Conservation (phyloP, 2,797 vertebrate genomes). For the Chiloscyllium punctatum region DNA sequence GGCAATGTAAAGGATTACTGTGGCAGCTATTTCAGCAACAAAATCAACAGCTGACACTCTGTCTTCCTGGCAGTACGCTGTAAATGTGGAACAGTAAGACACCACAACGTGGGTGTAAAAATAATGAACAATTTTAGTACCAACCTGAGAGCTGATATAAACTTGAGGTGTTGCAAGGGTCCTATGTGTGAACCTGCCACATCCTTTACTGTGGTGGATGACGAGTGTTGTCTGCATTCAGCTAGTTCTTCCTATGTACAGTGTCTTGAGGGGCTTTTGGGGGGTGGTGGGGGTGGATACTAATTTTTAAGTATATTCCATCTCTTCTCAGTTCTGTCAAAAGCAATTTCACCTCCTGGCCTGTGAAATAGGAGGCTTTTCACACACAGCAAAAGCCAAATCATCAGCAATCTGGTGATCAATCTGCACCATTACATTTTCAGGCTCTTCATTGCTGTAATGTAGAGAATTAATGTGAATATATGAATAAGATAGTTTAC, state of each 20-base stretch:
- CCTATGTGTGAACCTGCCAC: background rate
- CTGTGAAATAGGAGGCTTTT: too few relatives aligned
- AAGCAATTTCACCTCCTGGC: too few relatives aligned
- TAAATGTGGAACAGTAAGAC: background rate
- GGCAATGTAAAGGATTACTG: background rate
- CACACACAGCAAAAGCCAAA: too few relatives aligned
- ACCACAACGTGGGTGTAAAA: background rate
- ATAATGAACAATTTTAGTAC: background rate
- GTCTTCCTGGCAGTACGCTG: background rate
- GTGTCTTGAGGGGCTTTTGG: background rate
- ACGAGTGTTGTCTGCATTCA: background rate
- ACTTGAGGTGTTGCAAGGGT: background rate
- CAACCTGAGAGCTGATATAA: background rate
- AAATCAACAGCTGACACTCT: background rate
- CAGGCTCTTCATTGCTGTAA: too few relatives aligned
- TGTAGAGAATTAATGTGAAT: too few relatives aligned
- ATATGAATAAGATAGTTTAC: too few relatives aligned
- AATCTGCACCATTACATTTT: too few relatives aligned
- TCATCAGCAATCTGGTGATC: too few relatives aligned
- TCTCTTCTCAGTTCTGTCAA: background rate
- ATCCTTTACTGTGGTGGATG: background rate
- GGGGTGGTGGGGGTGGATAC: background rate
- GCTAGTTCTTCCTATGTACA: too few relatives aligned
- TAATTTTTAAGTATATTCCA: background rate
- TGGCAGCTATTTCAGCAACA: background rate